Base-by-base conservation (phyloP, 2,888 invertebrate species). In the Synergus japonicus region DNA sequence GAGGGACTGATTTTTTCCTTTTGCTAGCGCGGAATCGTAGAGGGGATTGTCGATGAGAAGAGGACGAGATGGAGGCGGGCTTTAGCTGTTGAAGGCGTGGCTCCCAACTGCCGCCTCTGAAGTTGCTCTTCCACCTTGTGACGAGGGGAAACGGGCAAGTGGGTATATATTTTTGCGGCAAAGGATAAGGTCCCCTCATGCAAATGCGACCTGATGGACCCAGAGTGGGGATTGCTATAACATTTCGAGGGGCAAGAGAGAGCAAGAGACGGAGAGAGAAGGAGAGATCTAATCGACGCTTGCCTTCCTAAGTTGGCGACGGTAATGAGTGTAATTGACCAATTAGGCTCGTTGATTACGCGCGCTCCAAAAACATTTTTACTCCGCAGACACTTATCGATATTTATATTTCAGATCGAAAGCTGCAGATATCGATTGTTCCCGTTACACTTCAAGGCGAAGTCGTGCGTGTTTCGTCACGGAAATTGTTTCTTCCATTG, bases 251-350 rank as follows among this genome's bases (percentile, higher is more conserved):
- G 43, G 58, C 22, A 41, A 76, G 73, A 69, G 54, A 76, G 29
- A 76, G 65, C 63, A 78, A 77, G 77, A 63, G 76, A 66, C 77
- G 76, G 78, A 78, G 83, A 80, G 82, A 81, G 77, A 76, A 81
- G 87, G 84, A 85, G 86, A 88, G 90, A 90, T 90, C 89, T 90
- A 90, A 91, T 91, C 91, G 81, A 80, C 82, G 86, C 88, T 89
- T 86, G 87, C 87, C 87, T 89, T 88, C 89, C 88, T 89, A 87
- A 89, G 87, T 88, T 87, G 89, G 88, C 88, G 90, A 90, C 89
- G 89, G 91, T 92, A 92, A 92, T 92, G 92, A 92, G 91, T 89
- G 90, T 91, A 92, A 92, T 92, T 92, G 92, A 91, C 91, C 92
- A 92, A 92, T 92, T 92, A 92, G 92, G 88, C 87, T 87, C 84